These are phyloP conservation scores for Drosophila funebris DNA, from an alignment of 1,140 invertebrate genomes.

Conservation along the genomic window DNA sequence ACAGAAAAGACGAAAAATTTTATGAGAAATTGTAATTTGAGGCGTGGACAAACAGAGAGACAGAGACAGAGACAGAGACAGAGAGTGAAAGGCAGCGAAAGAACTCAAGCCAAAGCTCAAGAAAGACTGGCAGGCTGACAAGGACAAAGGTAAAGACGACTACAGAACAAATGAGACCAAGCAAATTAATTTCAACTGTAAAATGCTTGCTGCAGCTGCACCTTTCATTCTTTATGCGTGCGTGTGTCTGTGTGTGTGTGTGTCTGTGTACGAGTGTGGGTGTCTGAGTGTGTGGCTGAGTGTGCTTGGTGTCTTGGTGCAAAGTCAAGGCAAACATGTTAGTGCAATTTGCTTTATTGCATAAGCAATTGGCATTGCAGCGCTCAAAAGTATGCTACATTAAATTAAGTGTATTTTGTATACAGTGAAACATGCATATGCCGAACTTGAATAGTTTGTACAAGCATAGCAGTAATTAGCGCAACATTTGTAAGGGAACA, in stretches of 20 bases:
- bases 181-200: conserved; percentile 61
- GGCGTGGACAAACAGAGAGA: conserved; percentile 8
- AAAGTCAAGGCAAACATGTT: conserved; percentile 6
- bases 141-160: conserved; percentile 33
- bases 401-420: too few relatives aligned
- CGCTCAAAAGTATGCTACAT: conserved; percentile 10
- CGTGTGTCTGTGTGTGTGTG: neutral
- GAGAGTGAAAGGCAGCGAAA: too few relatives aligned
- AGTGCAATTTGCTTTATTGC: conserved; percentile 16
- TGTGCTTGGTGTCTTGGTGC: neutral
- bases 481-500: too few relatives aligned
- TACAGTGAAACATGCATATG: neutral
- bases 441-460: too few relatives aligned
- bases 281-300: neutral
- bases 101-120: conserved; percentile 12
- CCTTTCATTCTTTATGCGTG: neutral
- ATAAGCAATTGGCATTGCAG: neutral
- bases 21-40: conserved; percentile 28
- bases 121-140: conserved; percentile 31
- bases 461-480: too few relatives aligned
- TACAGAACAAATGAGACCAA: conserved; percentile 47
- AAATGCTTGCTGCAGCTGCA: conserved; percentile 31
- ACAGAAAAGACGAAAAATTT: conserved; percentile 14
- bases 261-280: neutral
- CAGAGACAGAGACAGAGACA: neutral